Conservation (phyloP, 30 jellyfish, hydroid and myxozoan species). For the Pelagia noctiluca region DNA sequence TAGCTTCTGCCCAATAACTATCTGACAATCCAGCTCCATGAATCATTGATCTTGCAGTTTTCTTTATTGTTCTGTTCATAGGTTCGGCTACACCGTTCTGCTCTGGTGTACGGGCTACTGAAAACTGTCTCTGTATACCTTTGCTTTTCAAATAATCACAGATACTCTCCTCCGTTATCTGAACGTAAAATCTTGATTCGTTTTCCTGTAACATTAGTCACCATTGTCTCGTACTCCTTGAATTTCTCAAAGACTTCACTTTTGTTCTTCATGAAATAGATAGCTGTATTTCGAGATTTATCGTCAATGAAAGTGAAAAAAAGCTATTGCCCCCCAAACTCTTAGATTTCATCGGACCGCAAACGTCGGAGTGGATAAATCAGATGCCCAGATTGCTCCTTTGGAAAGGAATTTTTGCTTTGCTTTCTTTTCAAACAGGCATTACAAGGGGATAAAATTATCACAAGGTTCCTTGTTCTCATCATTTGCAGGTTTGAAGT, state of each 20-base stretch:
- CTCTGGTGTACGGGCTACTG: conserved; percentile 51
- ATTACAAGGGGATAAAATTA: no score
- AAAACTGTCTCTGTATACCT: neutral
- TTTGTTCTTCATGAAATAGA: neutral
- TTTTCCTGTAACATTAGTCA: conserved; percentile 9
- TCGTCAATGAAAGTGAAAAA: conserved; percentile 5
- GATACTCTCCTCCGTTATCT: conserved; percentile 44
- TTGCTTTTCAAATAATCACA: no score
- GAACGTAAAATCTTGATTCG: neutral
- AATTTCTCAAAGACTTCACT: conserved; percentile 3
- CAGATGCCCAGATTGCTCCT: no score
- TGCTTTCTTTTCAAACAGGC: no score
- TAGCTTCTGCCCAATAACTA: conserved; percentile 65
- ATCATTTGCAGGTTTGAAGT: neutral
- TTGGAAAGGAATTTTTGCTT: neutral
- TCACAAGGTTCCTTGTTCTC: no score
- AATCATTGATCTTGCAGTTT: conserved; percentile 61
- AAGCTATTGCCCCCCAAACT: neutral
- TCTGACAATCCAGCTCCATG: conserved; percentile 48
- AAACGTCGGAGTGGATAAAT: neutral
- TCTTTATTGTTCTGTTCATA: conserved; percentile 69
- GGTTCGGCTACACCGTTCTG: conserved; percentile 67
- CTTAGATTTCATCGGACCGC: neutral
- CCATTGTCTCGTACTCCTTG: conserved; percentile 27
- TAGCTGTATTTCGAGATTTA: neutral